A percentile compares a stretch with the other conserved stretches of the same genome.
These are phyloP conservation scores for Phenacoccus solenopsis DNA, from an alignment of 1,140 invertebrate species.

Conservation along the genomic window DNA sequence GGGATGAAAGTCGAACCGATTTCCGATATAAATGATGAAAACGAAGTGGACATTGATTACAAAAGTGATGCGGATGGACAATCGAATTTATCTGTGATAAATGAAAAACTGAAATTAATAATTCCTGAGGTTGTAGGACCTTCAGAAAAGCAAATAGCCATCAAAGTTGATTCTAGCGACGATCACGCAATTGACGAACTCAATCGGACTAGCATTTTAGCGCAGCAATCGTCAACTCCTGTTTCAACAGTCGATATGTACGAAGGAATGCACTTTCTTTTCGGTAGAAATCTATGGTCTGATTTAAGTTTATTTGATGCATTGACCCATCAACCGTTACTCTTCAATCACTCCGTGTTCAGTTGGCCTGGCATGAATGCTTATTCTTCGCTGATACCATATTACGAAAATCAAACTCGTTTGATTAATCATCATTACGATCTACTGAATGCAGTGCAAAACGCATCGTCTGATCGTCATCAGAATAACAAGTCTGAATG, in stretches of 20 bases:
- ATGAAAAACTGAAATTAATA: background rate
- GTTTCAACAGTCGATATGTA: background rate
- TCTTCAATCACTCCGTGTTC: background rate
- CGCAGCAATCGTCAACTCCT: background rate
- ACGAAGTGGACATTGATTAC: background rate
- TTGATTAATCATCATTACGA: constrained; percentile 12
- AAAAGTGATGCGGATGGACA: background rate
- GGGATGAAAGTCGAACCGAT: background rate
- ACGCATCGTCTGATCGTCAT: background rate
- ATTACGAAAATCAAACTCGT: constrained; percentile 8
- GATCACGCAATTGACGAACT: background rate
- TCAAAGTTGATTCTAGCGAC: background rate
- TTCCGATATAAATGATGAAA: constrained; percentile 5
- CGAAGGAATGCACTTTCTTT: background rate
- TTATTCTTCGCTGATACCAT: background rate
- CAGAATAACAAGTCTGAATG: background rate
- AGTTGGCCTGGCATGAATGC: background rate
- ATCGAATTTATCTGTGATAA: constrained; percentile 10
- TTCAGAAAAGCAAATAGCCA: background rate
- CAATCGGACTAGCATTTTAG: background rate
- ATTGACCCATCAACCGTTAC: background rate
- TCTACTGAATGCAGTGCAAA: constrained; percentile 13
- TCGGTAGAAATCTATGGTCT: background rate
- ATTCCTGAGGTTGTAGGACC: background rate
- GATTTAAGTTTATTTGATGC: constrained; percentile 4